These are phyloP conservation scores for Sarcophaga bullata DNA, from an alignment of 1,140 invertebrate species.

Conservation along the genomic window DNA sequence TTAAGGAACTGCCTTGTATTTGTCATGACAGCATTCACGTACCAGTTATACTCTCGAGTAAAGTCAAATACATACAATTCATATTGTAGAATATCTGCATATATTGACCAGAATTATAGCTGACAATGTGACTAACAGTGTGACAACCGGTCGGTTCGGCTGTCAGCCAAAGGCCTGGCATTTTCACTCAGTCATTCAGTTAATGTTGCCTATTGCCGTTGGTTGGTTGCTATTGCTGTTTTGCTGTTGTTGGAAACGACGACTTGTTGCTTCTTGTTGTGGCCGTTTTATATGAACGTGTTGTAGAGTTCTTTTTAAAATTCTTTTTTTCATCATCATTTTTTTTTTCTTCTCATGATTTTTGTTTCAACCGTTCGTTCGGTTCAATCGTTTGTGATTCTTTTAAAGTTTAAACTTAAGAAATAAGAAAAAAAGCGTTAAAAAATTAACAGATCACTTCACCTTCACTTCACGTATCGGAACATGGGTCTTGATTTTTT, in stretches of 20 bases:
- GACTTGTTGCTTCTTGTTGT: slow-evolving; percentile 32
- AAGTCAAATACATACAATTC: neutral
- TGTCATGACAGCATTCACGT: neutral
- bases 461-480: too few species aligned
- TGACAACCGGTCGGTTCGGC: slow-evolving; percentile 33
- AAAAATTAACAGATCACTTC: too few species aligned
- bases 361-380: neutral
- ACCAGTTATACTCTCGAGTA: neutral
- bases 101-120: slow-evolving; percentile 18
- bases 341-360: too few species aligned
- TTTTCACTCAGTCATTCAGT: neutral
- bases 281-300: slow-evolving; percentile 1
- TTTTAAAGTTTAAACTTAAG: slow-evolving; percentile 11
- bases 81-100: neutral
- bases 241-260: neutral
- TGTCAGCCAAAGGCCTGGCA: neutral
- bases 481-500: too few species aligned
- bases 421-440: neutral
- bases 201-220: neutral
- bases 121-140: slow-evolving; percentile 29
- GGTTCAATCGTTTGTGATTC: neutral
- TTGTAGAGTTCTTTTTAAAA: neutral
- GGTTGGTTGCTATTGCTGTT: neutral
- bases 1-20: neutral
- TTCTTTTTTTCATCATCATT: too few species aligned